phyloP scores from a whole-genome alignment of 2,888 invertebrate genomes.

The Cephus spinipes region DNA sequence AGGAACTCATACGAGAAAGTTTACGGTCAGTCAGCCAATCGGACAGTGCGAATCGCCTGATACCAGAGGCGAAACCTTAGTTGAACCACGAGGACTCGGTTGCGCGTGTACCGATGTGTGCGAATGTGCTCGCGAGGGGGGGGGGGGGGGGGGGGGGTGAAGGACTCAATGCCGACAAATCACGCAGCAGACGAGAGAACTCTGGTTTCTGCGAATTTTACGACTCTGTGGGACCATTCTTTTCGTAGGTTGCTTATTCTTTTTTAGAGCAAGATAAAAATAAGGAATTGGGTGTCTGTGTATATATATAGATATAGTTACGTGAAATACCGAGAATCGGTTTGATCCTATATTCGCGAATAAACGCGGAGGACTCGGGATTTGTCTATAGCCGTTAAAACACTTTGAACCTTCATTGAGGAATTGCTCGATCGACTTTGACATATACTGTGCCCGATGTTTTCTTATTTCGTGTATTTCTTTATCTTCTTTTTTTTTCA shows the following conservation, averaged over 20 bases:
- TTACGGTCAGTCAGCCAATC: neutral
- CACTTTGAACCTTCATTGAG: neutral
- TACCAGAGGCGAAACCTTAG: neutral
- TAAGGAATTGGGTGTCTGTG: neutral
- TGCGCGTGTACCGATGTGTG: neutral
- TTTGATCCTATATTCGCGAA: neutral
- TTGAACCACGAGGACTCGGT: neutral
- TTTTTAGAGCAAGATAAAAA: neutral
- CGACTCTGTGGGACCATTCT: neutral
- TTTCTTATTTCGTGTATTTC: neutral
- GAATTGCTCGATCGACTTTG: neutral
- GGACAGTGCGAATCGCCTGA: neutral
- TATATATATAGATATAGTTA: neutral
- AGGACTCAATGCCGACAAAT: neutral
- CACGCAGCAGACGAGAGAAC: neutral
- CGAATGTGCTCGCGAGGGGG: no score
- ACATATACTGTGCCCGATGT: neutral
- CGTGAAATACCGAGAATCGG: neutral
- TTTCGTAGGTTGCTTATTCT: neutral
- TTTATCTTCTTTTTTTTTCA: neutral
- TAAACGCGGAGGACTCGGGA: neutral
- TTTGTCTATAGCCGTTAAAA: neutral
- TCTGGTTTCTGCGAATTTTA: neutral
- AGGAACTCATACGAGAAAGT: neutral
- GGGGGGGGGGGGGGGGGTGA: neutral